Base-by-base conservation (phyloP, 2,113 vertebrate species). In the Amazona vittata region DNA sequence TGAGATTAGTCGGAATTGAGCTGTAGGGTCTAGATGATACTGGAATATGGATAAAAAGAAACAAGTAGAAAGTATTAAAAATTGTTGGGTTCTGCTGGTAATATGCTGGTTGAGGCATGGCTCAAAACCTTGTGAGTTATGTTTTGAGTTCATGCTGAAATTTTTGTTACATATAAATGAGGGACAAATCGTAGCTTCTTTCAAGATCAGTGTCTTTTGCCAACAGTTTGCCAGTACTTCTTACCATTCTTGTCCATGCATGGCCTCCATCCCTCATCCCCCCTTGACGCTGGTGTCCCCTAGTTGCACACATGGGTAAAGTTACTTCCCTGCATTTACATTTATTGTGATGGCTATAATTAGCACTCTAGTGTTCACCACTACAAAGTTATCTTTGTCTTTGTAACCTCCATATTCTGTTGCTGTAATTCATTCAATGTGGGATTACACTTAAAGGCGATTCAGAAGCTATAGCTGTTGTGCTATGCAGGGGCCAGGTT, bases 381-480 rank as follows among this genome's bases (percentile, higher is more conserved):
- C 59, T 81, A 47, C 59, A 69, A 85, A 57, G 11, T 39, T 62
- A 53, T 59, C 79, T 22, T 64, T 73, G 47, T 63, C 67, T 43
- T 17, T 35, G 68, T 67, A 92, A 35, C 64, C 53, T 90, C 64
- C 59, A 81, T n/a, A 64, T 84, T 86, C 41, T 75, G 76, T 53
- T 89, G 21, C 47, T 67, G 25, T 33, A 64, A 78, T 83, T 71
- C 55, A 11, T 60, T 78, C 50, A 43, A 1, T 8, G 37, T 77
- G 55, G 60, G 31, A 78, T 94, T 83, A 59, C n/a, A 15, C 15
- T 35, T 81, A 43, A 91, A 93, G 78, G 49, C 37, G 19, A 2
- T 83, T 95, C 80, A 81, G 80, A 93, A 92, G 60, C 77, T 74
- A 35, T 46, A 89, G 71, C 76, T 71, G 60, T 21, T 84, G 55